Conservation (phyloP, 2,113 vertebrate genomes). For the Lepisosteus oculatus region DNA sequence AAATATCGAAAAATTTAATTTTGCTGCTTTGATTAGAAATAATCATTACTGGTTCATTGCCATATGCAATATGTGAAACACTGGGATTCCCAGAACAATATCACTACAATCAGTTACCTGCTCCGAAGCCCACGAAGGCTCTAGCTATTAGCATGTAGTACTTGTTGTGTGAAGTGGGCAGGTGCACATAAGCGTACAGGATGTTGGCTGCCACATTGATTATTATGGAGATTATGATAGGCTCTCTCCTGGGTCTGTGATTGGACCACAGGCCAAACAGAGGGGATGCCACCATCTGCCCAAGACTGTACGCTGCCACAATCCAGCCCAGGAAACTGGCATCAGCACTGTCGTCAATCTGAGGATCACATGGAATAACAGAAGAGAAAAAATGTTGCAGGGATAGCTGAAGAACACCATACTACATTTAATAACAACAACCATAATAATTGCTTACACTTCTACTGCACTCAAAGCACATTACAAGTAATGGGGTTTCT, state of each 20-base stretch:
- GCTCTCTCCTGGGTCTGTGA: slow-evolving; percentile 80
- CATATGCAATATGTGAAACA: too few species aligned
- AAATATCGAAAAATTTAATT: too few species aligned
- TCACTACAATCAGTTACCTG: slow-evolving; percentile 67
- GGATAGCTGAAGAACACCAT: neutral
- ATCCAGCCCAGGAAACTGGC: slow-evolving; percentile 93
- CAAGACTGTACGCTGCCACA: slow-evolving; percentile 89
- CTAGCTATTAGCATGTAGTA: slow-evolving; percentile 86
- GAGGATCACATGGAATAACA: slow-evolving; percentile 3
- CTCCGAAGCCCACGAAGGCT: slow-evolving; percentile 87
- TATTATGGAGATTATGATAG: slow-evolving; percentile 78
- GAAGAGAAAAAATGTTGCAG: neutral
- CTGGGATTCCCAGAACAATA: too few species aligned
- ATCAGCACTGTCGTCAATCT: slow-evolving; percentile 79
- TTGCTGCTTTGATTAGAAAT: too few species aligned
- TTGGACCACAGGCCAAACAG: slow-evolving; percentile 94
- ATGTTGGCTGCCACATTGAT: slow-evolving; percentile 86
- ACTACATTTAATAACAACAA: neutral
- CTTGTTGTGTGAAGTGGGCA: slow-evolving; percentile 77
- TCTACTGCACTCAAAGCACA: too few species aligned
- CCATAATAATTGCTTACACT: neutral
- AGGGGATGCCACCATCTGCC: slow-evolving; percentile 92
- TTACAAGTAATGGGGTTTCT: too few species aligned
- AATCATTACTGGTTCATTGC: too few species aligned
- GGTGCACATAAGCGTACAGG: slow-evolving; percentile 84